A percentile compares a stretch with the other conserved stretches of the same genome.
Evolutionary conservation across 1,140 invertebrate genomes (phyloP).

Genomic region (Saxidomus purpurata): DNA sequence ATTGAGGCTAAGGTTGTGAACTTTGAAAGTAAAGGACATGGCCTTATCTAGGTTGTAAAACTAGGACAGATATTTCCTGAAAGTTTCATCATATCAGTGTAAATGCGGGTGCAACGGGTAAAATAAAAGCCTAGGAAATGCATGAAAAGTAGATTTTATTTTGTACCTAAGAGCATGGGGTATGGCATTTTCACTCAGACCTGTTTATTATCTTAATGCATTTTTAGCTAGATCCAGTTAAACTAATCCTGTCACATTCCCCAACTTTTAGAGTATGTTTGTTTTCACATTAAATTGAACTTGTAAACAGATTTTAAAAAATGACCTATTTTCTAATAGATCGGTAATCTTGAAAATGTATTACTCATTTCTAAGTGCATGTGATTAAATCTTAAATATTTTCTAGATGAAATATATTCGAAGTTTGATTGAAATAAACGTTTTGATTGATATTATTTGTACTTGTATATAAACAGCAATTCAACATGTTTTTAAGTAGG

Average conservation of each 20-base stretch:
- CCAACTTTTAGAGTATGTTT: not conserved
- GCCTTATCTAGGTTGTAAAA: too few species aligned
- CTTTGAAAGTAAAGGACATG: too few species aligned
- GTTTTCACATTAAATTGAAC: not conserved
- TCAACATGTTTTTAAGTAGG: not conserved
- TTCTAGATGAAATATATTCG: not conserved
- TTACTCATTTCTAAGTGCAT: not conserved
- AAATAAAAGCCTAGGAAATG: constrained; percentile 39
- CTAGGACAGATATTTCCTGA: not conserved
- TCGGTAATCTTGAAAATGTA: not conserved
- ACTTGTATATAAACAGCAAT: not conserved
- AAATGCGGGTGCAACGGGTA: not conserved
- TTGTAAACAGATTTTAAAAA: not conserved
- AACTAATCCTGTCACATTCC: not conserved
- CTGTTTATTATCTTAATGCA: not conserved
- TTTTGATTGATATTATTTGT: not conserved
- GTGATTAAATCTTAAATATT: not conserved
- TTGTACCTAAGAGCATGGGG: not conserved
- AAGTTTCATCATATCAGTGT: not conserved
- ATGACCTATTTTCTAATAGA: not conserved
- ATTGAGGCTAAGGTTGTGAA: too few species aligned
- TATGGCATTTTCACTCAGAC: not conserved
- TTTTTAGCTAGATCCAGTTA: not conserved
- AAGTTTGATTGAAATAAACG: not conserved
- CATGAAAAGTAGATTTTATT: constrained; percentile 7